These are phyloP conservation scores for Sitobion miscanthi DNA, from an alignment of 1,140 invertebrate genomes.

Conservation along the genomic window DNA sequence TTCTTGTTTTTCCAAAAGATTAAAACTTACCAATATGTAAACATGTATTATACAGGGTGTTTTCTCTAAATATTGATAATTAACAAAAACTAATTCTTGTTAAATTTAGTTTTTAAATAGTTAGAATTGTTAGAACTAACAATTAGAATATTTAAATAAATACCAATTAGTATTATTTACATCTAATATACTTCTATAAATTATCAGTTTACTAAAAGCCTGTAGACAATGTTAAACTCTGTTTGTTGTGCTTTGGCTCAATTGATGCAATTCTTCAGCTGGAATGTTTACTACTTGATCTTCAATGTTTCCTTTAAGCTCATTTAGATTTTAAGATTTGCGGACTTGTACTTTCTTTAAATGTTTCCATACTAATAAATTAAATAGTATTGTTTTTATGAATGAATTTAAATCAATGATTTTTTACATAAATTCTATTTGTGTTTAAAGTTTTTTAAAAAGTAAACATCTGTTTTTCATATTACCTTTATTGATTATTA, in stretches of 20 bases:
- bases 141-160: conserved; percentile 25
- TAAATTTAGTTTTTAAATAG: neutral
- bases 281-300: conserved; percentile 5
- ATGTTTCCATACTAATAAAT: too few species aligned
- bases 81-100: neutral
- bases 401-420: too few species aligned
- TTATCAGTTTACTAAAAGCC: neutral
- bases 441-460: neutral
- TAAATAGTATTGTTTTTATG: too few species aligned
- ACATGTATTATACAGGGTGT: neutral
- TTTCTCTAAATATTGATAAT: neutral
- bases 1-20: conserved; percentile 17
- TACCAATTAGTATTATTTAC: neutral
- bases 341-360: neutral
- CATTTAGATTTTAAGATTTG: neutral
- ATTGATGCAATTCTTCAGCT: conserved; percentile 23
- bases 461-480: neutral
- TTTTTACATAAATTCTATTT: neutral
- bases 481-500: neutral
- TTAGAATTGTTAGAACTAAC: neutral
- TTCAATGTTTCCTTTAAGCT: neutral
- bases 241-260: neutral
- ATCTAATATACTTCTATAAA: neutral
- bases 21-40: neutral
- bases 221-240: neutral